Percentiles rank a stretch among this genome's conserved stretches.
These are phyloP conservation scores for Cariama cristata DNA, from an alignment of 2,113 vertebrate genomes.

Conservation along the genomic window DNA sequence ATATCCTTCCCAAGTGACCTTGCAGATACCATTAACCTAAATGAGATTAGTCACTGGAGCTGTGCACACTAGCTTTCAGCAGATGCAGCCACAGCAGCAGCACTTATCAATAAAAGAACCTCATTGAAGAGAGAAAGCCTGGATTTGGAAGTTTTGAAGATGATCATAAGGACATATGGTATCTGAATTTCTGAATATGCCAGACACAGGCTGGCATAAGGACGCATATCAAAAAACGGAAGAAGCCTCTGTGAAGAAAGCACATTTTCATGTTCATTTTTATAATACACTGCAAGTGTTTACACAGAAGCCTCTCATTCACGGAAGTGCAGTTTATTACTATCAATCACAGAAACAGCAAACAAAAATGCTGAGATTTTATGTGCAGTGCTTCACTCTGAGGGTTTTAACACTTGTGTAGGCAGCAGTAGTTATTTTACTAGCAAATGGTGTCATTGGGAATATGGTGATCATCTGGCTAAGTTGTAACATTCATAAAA, in stretches of 20 bases:
- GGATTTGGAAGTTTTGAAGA: conserved; percentile 38
- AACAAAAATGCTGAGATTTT: conserved; percentile 59
- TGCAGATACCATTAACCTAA: conserved; percentile 23
- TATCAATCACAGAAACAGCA: conserved; percentile 52
- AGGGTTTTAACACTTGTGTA: conserved; percentile 45
- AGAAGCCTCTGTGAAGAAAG: conserved; percentile 24
- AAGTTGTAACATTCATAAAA: conserved; percentile 40
- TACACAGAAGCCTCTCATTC: conserved; percentile 57
- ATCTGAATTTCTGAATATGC: conserved; percentile 45
- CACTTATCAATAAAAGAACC: conserved; percentile 25
- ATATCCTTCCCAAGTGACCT: conserved; percentile 38
- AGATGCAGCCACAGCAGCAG: conserved; percentile 53
- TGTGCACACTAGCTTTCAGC: conserved; percentile 6
- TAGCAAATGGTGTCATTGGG: conserved; percentile 48
- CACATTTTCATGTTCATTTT: conserved; percentile 35
- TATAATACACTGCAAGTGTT: conserved; percentile 50
- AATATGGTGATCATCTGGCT: conserved; percentile 53
- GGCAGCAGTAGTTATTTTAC: conserved; percentile 47
- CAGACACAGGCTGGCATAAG: conserved; percentile 48
- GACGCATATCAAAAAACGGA: neutral
- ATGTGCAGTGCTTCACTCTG: conserved; percentile 46
- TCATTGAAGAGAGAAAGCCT: neutral
- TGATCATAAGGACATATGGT: conserved; percentile 53
- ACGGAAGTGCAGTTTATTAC: conserved; percentile 22
- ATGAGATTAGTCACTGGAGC: conserved; percentile 19